These are phyloP conservation scores for Mormyrops attenuatus DNA, from an alignment of 2,797 vertebrate species.

Conservation along the genomic window DNA sequence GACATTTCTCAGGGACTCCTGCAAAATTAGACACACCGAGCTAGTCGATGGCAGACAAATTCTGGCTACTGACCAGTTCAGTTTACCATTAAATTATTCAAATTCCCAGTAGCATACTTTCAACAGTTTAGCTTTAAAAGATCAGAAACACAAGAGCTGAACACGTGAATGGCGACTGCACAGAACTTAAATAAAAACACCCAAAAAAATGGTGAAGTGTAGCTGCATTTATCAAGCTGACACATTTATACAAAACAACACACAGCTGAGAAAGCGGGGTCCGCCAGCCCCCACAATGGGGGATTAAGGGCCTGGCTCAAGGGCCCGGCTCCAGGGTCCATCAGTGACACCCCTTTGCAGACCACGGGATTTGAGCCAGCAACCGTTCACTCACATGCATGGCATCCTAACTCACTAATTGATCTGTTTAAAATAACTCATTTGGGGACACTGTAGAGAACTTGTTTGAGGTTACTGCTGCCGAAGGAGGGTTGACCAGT, in stretches of 20 bases:
- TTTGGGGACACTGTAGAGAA: background rate
- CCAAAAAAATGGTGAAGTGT: background rate
- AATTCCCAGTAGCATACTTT: background rate
- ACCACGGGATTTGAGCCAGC: background rate
- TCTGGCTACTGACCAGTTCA: background rate
- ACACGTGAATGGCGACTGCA: background rate
- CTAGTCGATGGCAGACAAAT: background rate
- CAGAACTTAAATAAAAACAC: background rate
- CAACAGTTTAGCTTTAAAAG: background rate
- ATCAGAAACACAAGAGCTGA: background rate
- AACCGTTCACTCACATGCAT: background rate
- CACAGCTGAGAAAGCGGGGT: background rate
- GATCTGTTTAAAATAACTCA: background rate
- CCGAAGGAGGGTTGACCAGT: background rate
- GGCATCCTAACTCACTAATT: background rate
- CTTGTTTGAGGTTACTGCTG: background rate
- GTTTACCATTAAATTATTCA: background rate
- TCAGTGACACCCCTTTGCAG: background rate
- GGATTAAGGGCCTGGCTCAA: background rate
- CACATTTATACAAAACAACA: background rate
- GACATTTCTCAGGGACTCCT: conserved; percentile 16
- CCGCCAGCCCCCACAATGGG: background rate
- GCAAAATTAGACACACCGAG: background rate
- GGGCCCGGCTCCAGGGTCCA: background rate
- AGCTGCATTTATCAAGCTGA: background rate